Base-by-base conservation (phyloP, 64 coral and sea anemone species). In the Astreopora myriophthalma region DNA sequence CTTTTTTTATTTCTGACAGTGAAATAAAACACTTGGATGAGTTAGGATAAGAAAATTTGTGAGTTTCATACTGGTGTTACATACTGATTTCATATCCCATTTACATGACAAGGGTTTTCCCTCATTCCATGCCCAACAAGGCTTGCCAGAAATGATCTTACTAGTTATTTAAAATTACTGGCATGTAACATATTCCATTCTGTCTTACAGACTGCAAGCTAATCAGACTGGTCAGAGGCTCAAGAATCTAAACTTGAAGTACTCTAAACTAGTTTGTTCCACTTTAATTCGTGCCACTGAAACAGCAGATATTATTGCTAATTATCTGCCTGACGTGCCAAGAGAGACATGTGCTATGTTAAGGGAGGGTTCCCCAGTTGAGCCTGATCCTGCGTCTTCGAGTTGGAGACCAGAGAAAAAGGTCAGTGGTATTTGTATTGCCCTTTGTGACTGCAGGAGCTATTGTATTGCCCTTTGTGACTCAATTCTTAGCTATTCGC, bases 291-390 rank as follows among this genome's bases (percentile, higher is more conserved):
- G 97, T 72, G 97, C 97, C 5, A 76, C 22, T 16, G 79, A 99
- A 66, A 99, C 97, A 72, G 97, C 94, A 33, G 97, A 96, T 48
- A 93, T 95, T 65, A 99, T 99, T 85, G 52, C 65, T 22, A 90
- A 91, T 17, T 38, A 93, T 69, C 78, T 99, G 39, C 86, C 97
- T 16, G 85, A 42, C 31, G 87, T 95, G 19, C 90, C 94, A 34
- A 84, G 87, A 10, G 80, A 99, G 23, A 77, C 80, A 49, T 99
- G 94, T 64, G 23, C 48, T 11, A 84, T 99, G 55, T 89, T 99
- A 31, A 79, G 80, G 34, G 97, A 99, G 48, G 97, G 97, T 20
- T 90, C 97, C 3, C 97, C 97, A 3, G 84, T 93, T 74, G 31
- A 70, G 14, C 97, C 97, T 61, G 97, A 99, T 12, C 94, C 97